These are phyloP conservation scores for Rhabdomys pumilio DNA, from an alignment of 2,797 vertebrate genomes.

Conservation along the genomic window DNA sequence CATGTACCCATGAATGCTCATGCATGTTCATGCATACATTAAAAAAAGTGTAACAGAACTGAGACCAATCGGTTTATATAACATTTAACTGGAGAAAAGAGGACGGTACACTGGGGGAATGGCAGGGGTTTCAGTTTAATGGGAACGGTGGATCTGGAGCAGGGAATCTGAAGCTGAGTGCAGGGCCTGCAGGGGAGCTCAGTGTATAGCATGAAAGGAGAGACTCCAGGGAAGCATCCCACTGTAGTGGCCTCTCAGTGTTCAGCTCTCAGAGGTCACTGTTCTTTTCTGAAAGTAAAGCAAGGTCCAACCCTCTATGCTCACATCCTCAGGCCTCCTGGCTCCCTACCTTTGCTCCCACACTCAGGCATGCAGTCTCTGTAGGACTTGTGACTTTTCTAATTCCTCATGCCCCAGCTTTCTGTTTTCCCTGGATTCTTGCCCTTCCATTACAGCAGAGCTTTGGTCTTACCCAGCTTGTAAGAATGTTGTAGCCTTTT, in stretches of 20 bases:
- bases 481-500: background rate
- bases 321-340: no score
- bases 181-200: background rate
- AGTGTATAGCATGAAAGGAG: background rate
- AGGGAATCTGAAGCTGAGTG: background rate
- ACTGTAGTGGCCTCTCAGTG: background rate
- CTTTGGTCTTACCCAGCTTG: background rate
- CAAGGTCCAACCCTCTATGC: background rate
- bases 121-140: background rate
- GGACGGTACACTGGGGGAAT: background rate
- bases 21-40: background rate
- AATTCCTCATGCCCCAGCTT: background rate
- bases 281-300: slow-evolving; percentile 6
- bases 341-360: background rate
- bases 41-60: background rate
- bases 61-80: background rate
- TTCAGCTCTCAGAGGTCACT: background rate
- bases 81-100: background rate
- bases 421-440: background rate
- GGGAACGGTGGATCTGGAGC: background rate
- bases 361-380: no score
- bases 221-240: background rate
- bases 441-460: background rate
- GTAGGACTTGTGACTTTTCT: background rate
- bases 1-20: no score